Conservation (phyloP, 1,140 invertebrate species). For the Paracyclopina nana region DNA sequence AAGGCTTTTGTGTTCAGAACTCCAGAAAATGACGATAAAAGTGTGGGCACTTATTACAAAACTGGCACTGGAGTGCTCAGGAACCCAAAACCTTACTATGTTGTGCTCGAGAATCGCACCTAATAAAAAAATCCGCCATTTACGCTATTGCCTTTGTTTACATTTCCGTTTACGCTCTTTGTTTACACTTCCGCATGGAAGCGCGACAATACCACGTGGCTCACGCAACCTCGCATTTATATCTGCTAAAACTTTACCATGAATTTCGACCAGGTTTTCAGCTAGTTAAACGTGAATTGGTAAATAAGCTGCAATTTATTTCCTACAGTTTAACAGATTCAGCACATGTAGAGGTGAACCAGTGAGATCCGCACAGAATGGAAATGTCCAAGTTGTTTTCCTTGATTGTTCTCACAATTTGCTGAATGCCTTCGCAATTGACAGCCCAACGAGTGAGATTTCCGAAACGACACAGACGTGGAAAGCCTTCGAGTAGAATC, state of each 20-base stretch:
- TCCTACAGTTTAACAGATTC: conserved; percentile 1
- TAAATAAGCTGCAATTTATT: no score
- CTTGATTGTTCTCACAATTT: conserved; percentile 3
- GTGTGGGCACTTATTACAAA: not conserved
- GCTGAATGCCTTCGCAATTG: conserved; percentile 11
- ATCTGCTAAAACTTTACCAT: no score
- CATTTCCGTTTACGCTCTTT: no score
- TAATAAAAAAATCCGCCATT: no score
- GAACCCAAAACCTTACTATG: not conserved
- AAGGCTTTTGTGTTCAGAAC: conserved; percentile 31
- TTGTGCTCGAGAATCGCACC: not conserved
- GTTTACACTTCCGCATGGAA: no score
- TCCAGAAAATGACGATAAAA: conserved; percentile 21
- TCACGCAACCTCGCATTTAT: no score
- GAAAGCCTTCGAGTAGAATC: conserved; percentile 6
- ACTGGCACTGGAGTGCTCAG: not conserved
- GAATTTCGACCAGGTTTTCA: no score
- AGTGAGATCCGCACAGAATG: conserved; percentile 14
- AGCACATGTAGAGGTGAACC: conserved; percentile 6
- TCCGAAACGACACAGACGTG: conserved; percentile 4
- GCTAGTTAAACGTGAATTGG: no score
- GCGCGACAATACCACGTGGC: no score
- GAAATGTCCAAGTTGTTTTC: conserved; percentile 8
- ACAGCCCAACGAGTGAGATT: conserved; percentile 12
- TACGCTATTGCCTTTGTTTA: no score